A percentile compares a stretch with the other conserved stretches of the same genome.
Evolutionary conservation across 35 echinoderm and acorn worm genomes (phyloP).

Genomic region (Heliocidaris erythrogramma): DNA sequence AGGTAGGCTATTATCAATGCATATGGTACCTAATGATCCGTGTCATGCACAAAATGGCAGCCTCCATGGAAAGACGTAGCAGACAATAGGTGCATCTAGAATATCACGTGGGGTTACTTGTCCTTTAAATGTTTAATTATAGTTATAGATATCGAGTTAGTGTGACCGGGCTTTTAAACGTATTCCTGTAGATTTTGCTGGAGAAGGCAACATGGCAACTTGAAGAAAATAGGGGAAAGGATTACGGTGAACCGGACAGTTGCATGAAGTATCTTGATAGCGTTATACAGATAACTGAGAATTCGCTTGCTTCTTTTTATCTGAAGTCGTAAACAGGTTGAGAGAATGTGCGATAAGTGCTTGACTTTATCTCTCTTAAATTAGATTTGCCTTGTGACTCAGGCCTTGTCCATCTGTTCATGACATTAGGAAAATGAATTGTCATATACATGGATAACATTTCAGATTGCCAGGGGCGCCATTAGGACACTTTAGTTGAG

Average conservation of each 20-base stretch:
- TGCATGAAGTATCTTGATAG: not conserved
- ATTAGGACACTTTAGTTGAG: too few relatives aligned
- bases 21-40: too few relatives aligned
- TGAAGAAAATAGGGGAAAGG: not conserved
- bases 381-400: not conserved
- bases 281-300: not conserved
- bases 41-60: too few relatives aligned
- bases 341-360: not conserved
- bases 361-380: slow-evolving; percentile 9
- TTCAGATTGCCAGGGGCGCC: not conserved
- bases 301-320: not conserved
- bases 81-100: too few relatives aligned
- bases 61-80: too few relatives aligned
- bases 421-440: not conserved
- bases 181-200: too few relatives aligned
- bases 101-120: too few relatives aligned
- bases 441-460: not conserved
- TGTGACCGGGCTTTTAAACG: too few relatives aligned
- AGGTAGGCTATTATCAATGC: too few relatives aligned
- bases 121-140: too few relatives aligned
- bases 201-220: not conserved
- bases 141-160: too few relatives aligned
- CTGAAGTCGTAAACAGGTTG: not conserved
- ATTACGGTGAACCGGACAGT: not conserved
- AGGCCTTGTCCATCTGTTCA: not conserved